Base-by-base conservation (phyloP, 2,797 vertebrate species). In the Brachymystax lenok region DNA sequence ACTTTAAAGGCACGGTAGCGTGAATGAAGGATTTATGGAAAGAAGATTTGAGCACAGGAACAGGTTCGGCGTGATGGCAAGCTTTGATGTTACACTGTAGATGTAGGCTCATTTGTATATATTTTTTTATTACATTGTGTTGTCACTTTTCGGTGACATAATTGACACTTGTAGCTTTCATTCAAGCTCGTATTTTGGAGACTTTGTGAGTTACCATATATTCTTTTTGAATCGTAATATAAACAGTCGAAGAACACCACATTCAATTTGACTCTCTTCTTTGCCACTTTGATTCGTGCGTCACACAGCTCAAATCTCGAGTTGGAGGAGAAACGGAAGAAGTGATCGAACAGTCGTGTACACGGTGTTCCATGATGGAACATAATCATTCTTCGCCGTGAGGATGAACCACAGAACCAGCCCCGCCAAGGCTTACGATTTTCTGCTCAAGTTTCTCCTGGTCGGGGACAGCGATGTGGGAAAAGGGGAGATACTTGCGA, bases 381-480 rank as follows among this genome's bases (percentile, higher is more conserved):
- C 86, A 82, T 82, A 71, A 81, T 17, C 69, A 21, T 64, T 30
- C 19, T 33, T 70, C 21, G 63, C 80, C 69, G 77, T 86, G 86
- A 94, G 92, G 86, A 94, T 94, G 94, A 95, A 86, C 88, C 92
- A 90, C 88, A 90, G 88, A 83, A 93, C 84, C 70, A 96, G 94
- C 79, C 93, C 94, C 73, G 93, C 81, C 68, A 91, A 91, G 90
- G 93, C 94, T 54, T 94, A 94, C 82, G 94, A 95, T 90, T 95
- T 95, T 78, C 92, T 93, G 86, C 90, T 95, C 75, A 94, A 96
- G 90, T 95, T 94, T 86, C 92, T 94, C 83, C 91, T 94, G 83
- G 93, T 94, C 79, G 94, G 94, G 7, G 94, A 95, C 92, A 94
- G 95, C 77, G 95, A 96, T 85, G 94, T 93, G 21, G 94, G 95